Percentiles rank a stretch among this genome's conserved stretches.
These are phyloP conservation scores for Paradoxurus hermaphroditus DNA, from an alignment of 2,113 vertebrate genomes.

Conservation along the genomic window DNA sequence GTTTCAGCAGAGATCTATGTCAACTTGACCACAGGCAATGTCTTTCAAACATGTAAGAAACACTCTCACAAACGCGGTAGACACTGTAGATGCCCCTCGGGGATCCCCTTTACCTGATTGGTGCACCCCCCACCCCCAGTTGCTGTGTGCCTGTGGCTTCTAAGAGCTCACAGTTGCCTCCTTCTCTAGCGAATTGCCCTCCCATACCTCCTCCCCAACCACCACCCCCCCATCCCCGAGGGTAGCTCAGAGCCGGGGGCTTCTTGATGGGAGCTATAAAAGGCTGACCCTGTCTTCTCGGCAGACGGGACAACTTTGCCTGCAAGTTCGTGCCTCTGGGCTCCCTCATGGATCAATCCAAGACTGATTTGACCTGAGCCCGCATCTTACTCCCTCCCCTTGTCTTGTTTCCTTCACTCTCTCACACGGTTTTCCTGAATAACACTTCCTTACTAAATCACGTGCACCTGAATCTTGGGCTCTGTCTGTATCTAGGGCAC, in stretches of 20 bases:
- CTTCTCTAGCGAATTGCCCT: neutral
- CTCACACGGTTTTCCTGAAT: neutral
- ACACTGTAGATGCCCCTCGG: accelerated
- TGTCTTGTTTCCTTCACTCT: neutral
- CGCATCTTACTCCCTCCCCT: neutral
- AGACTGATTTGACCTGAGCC: neutral
- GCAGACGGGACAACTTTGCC: neutral
- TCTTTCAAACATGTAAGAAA: neutral
- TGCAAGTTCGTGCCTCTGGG: neutral
- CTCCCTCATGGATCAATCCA: neutral
- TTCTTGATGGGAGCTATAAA: neutral
- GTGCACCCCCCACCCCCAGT: neutral
- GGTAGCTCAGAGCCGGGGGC: neutral
- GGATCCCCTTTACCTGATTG: neutral
- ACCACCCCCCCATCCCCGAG: neutral
- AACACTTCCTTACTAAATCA: neutral
- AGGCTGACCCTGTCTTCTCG: neutral
- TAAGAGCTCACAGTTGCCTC: neutral
- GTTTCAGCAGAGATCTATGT: neutral
- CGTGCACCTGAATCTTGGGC: neutral
- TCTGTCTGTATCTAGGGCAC: neutral
- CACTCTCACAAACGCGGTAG: neutral
- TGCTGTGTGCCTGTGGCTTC: neutral
- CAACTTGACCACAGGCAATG: neutral
- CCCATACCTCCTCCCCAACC: neutral